A percentile compares a stretch with the other conserved stretches of the same genome.
Evolutionary conservation across 2,797 vertebrate genomes (phyloP).

Genomic region (Gymnothorax javanicus): DNA sequence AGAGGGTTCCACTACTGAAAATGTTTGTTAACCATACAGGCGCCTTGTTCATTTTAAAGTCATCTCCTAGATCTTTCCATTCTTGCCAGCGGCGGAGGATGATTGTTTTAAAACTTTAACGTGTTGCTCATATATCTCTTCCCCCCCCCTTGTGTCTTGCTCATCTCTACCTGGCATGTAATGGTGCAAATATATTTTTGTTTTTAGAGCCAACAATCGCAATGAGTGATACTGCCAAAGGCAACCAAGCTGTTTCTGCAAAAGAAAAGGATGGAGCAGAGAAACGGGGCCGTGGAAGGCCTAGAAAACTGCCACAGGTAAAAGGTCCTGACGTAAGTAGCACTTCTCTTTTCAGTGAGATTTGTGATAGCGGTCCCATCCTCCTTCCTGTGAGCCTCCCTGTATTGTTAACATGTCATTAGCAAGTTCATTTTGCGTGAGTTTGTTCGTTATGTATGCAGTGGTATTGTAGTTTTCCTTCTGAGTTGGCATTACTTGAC

Average conservation of each 20-base stretch:
- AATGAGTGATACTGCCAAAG: slow-evolving; percentile 90
- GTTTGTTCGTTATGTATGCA: background rate
- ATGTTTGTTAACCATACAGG: background rate
- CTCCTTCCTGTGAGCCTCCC: background rate
- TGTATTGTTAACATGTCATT: background rate
- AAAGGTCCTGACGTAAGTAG: slow-evolving; percentile 55
- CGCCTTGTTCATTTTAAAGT: background rate
- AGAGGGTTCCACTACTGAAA: background rate
- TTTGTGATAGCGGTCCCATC: too few species aligned
- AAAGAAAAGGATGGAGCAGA: slow-evolving; percentile 90
- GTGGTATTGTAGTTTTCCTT: background rate
- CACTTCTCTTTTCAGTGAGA: background rate
- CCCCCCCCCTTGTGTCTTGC: background rate
- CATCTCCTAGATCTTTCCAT: background rate
- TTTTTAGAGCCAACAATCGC: slow-evolving; percentile 58
- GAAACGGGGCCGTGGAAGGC: slow-evolving; percentile 91
- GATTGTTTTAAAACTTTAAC: background rate
- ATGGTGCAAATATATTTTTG: background rate
- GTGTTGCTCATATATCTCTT: background rate
- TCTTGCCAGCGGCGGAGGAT: too few species aligned
- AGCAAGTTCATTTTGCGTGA: background rate
- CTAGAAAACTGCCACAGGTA: slow-evolving; percentile 87
- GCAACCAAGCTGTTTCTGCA: slow-evolving; percentile 80
- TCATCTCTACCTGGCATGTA: background rate
- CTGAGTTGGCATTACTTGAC: too few species aligned